Conservation (phyloP, 2,888 invertebrate species). For the Subacronicta megacephala region DNA sequence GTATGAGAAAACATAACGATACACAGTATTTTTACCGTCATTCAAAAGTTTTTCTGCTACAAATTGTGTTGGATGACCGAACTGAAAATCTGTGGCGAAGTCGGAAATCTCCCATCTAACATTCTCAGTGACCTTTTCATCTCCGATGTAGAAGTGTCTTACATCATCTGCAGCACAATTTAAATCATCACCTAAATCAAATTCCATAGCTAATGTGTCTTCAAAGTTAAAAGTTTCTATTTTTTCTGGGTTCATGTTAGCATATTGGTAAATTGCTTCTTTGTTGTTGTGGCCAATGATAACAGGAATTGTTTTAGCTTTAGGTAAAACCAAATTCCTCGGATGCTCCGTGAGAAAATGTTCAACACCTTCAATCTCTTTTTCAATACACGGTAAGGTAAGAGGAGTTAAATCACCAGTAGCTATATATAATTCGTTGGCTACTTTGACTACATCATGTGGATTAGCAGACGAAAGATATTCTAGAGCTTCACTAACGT, state of each 20-base stretch:
- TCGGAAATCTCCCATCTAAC: constrained; percentile 12
- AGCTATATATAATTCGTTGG: constrained; percentile 6
- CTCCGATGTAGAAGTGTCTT: constrained; percentile 38
- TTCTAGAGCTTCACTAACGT: constrained; percentile 24
- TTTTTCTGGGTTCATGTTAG: background rate
- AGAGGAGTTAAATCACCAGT: background rate
- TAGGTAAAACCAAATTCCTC: constrained; percentile 15
- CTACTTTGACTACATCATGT: constrained; percentile 10
- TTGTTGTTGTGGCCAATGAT: constrained; percentile 36
- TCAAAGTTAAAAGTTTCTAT: constrained; percentile 7
- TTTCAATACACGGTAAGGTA: constrained; percentile 25
- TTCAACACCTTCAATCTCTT: constrained; percentile 30
- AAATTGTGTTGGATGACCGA: constrained; percentile 27
- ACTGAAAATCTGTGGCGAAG: constrained; percentile 23
- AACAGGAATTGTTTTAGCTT: constrained; percentile 17
- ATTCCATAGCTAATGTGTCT: constrained; percentile 5
- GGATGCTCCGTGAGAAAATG: constrained; percentile 34
- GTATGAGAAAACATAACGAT: constrained; percentile 38
- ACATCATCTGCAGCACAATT: constrained; percentile 14
- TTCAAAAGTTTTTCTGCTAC: constrained; percentile 13
- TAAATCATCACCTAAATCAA: constrained; percentile 18
- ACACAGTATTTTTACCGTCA: constrained; percentile 23
- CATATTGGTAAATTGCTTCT: constrained; percentile 15
- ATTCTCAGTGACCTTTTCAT: constrained; percentile 20
- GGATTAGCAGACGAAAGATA: constrained; percentile 30